Base-by-base conservation (phyloP, 2,113 vertebrate genomes). In the Haemorhous mexicanus region DNA sequence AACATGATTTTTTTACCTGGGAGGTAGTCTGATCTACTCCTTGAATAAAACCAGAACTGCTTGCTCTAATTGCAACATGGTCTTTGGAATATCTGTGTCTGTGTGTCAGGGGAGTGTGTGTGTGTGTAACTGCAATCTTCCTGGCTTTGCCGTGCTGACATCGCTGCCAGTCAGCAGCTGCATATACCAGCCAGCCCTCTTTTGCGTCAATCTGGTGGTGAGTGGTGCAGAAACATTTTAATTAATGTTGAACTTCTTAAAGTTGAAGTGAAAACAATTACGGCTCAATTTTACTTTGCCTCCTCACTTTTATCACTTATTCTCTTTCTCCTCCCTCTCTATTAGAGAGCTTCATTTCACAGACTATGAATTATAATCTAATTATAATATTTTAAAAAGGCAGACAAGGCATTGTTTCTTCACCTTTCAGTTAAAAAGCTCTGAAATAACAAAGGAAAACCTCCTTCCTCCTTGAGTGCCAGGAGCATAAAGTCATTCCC, bases 191-290 rank as follows among this genome's bases (percentile, higher is more conserved):
- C 41, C 87, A 94, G 84, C 67, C 64, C 83, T 95, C 77, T 84
- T 94, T 90, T 84, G 73, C 97, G 95, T 96, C 98, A 97, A 72
- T 97, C 96, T 98, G 92, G 67, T 95, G 95, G 94, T 90, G 96
- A 98, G 93, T 87, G 96, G 91, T 95, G 96, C 97, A 97, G 97
- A 98, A 98, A 98, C 66, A 78, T 97, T 97, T 98, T 98, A 98
- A 98, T 98, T 98, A 98, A 98, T 96, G 93, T 97, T 97, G 96
- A 98, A 98, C 93, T 97, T 97, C 96, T 96, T 95, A 86, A 98
- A 98, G 96, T 97, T 97, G 96, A 97, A 98, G 94, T 97, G 93
- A 97, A 97, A 98, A 98, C 97, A 98, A 98, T 98, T 98, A 98
- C 89, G 97, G 97, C 96, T 98, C 96, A 97, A 95, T 98, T 97